phyloP scores from a whole-genome alignment of 2,888 invertebrate species.

The Shargacucullia verbasci region DNA sequence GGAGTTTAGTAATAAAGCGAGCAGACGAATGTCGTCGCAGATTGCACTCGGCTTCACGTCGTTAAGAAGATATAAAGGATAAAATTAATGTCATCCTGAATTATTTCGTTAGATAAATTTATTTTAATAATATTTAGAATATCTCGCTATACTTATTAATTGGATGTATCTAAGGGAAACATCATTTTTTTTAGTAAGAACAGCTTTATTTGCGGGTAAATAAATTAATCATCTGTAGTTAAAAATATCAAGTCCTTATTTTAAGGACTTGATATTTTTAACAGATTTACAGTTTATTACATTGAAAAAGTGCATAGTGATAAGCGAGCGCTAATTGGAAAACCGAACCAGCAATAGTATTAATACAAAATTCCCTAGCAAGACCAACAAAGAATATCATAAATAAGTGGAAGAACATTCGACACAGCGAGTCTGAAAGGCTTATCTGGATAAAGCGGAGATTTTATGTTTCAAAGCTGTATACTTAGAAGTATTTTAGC shows the following conservation, averaged over 20 bases:
- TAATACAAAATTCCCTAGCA: constrained; percentile 18
- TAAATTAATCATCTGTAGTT: too few species aligned
- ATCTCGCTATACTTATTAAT: too few species aligned
- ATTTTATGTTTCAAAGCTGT: constrained; percentile 65
- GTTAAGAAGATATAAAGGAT: too few species aligned
- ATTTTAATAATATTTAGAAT: too few species aligned
- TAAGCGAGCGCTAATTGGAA: neutral
- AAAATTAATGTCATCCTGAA: too few species aligned
- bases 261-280: too few species aligned
- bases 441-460: constrained; percentile 66
- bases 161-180: too few species aligned
- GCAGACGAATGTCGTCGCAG: constrained; percentile 25
- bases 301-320: neutral
- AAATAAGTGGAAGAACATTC: constrained; percentile 47
- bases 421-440: constrained; percentile 54
- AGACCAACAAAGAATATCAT: constrained; percentile 26
- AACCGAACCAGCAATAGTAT: neutral
- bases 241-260: too few species aligned
- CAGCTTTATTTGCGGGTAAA: too few species aligned
- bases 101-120: too few species aligned
- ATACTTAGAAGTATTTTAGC: constrained; percentile 42
- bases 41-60: constrained; percentile 1
- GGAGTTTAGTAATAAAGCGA: constrained; percentile 31
- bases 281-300: too few species aligned
- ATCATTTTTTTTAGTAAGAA: too few species aligned